Base-by-base conservation (phyloP, 2,797 vertebrate genomes). In the Cirrhinus molitorella region DNA sequence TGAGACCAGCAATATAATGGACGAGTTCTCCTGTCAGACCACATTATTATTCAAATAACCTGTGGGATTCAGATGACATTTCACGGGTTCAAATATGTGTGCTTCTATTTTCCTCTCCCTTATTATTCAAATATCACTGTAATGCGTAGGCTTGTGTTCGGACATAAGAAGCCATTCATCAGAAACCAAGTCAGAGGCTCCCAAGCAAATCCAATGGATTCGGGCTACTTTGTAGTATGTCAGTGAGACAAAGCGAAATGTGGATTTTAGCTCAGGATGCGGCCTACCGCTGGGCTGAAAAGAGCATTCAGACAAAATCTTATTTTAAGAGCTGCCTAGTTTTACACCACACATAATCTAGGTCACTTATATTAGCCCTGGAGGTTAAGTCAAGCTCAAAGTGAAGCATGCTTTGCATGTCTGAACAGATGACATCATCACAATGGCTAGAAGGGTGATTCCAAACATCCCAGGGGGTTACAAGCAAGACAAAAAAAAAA, bases 361-460 rank as follows among this genome's bases (percentile, higher is more conserved):
- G 84, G 86, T 83, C 77, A 80, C 70, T 75, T 34, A 83, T 70
- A 53, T 75, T 83, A 71, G 59, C 72, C 76, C 80, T n/a, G 9
- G 55, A 84, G 85, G 63, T 65, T 83, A 79, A 87, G 40, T 83
- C 51, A 49, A 77, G 65, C 65, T 78, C 79, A 80, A 74, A 83
- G 65, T 87, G n/a, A 81, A 85, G 59, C 85, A 86, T 34, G 77
- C 76, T 86, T 83, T 83, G 74, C 76, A 87, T 87, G 85, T 86
- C 85, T 57, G 72, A 86, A 81, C 66, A 81, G 83, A 89, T 89
- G 88, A 89, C 86, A 86, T 89, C 88, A 87, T 78, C 80, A 66
- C 80, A 71, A 23, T 70, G 68, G 40, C 80, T 71, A 57, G 57
- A 77, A 45, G 31, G 51, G 70, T 40, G 16, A 81, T 68, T 70